Evolutionary conservation across 2,113 vertebrate species (phyloP), one percentile per base, ranked within the genome.

Genomic region (Circaetus cinerascens): DNA sequence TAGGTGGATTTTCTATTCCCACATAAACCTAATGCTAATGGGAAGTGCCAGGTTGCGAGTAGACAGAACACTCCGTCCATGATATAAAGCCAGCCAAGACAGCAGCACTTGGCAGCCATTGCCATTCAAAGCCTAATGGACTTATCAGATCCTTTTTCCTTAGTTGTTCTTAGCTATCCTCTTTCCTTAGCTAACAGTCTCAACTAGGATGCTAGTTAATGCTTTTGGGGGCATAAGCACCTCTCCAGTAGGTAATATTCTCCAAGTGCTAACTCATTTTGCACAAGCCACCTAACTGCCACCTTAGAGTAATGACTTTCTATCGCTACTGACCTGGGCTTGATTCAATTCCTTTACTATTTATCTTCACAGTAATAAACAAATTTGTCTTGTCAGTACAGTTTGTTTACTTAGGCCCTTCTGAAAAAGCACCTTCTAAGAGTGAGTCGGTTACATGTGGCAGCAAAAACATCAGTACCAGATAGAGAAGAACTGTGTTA

Each of bases 271-370:
- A 88, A 74, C 41, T 90, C 59, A 86, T 96, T 96, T 93, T 89
- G 72, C 25, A 79, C 56, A 74, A 86, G 66, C 19, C 64, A 87
- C 51, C 85, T 89, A 95, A 79, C 46, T 88, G 72, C 20, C 71
- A 75, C 50, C 34, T 62, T 50, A 71, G 25, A 88, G 34, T 86
- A 95, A 95, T 81, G 76, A 90, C 89, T 93, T 97, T 76, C 53
- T 66, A 46, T 78, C 46, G 20, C 60, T 80, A n/a, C 56, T 86
- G 71, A 95, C 77, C 45, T 76, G n/a, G 55, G 32, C 23, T 78
- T 59, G 55, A 75, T 86, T 88, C n/a, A 93, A 74, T 93, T 88
- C 45, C 94, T 90, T 93, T 86, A 56, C 69, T 82, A 77, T 90
- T 83, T 93, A 86, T 90, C 43, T 93, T 75, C 74, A 68, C 78